Conservation (phyloP, 2,888 invertebrate species). For the Diachrysia chrysitis region DNA sequence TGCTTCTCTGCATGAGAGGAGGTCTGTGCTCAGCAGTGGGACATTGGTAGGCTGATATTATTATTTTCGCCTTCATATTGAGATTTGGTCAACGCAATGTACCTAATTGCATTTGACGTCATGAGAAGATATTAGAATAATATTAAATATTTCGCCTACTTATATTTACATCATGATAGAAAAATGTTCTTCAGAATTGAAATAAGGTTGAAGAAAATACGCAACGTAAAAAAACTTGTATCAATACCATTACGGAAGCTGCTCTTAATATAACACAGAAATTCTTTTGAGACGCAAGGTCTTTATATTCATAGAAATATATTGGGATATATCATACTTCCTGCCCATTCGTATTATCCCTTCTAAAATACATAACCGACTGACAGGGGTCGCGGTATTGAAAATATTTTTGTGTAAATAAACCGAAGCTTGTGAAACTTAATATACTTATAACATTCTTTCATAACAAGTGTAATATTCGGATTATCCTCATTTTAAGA, state of each 20-base stretch:
- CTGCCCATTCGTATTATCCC: background rate
- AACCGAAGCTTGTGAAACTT: background rate
- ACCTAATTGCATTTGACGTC: too few species aligned
- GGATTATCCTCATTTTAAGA: background rate
- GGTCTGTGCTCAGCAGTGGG: too few species aligned
- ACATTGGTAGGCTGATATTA: too few species aligned
- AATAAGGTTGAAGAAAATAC: background rate
- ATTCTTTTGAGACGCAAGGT: conserved; percentile 2
- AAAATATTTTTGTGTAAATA: background rate
- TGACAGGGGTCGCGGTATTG: conserved; percentile 2
- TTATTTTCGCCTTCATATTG: too few species aligned
- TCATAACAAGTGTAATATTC: background rate
- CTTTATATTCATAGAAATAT: background rate
- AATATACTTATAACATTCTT: background rate
- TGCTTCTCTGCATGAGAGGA: too few species aligned
- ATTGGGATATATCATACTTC: background rate
- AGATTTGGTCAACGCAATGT: too few species aligned
- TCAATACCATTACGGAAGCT: background rate
- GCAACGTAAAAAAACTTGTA: background rate
- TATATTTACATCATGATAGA: too few species aligned
- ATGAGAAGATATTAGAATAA: too few species aligned
- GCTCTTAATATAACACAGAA: background rate
- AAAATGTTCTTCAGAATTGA: background rate
- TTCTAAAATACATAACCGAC: background rate
- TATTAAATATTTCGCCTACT: too few species aligned